Evolutionary conservation across 2,888 invertebrate genomes (phyloP), one percentile per base, ranked within the genome.

Genomic region (Rotaria macrura): DNA sequence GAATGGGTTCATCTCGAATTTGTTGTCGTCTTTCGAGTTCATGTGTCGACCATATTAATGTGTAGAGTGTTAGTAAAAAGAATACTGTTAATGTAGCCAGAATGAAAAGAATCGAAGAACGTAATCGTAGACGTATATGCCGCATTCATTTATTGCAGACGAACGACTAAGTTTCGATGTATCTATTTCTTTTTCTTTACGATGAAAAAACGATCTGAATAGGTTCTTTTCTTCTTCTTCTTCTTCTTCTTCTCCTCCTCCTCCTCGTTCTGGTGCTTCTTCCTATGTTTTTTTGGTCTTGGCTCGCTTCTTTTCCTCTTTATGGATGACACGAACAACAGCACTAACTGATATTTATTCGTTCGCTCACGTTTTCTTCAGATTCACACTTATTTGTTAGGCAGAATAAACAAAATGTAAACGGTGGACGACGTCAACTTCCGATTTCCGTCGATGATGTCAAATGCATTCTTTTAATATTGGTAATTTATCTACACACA

Each of bases 121-220:
- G 79, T 43, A 79, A n/a, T 43, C 79, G 40, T 10, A 79, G n/a
- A 79, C 79, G 79, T 43, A 79, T 79, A 9, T 79, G 79, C 79
- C 79, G 40, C 79, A 79, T 79, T 79, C 79, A 79, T 79, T 43
- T 79, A 43, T 43, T 43, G 43, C 23, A 43, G 43, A 65, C 65
- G 65, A 65, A 34, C 34, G 34, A 65, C 34, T 17, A 17, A 34
- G 65, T 20, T 65, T 65, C 34, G 20, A 65, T 65, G 34, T 34
- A 38, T 54, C 25, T 52, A 20, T 20, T 65, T 57, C n/a, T 57
- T 29, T 65, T 65, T 29, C 65, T 65, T 34, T 2, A 5, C 34
- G 34, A 34, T 65, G 34, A 34, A 65, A 29, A 65, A 65, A 65
- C 20, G 17, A 65, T 38, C 34, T 20, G 20, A 65, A 65, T 65